These are phyloP conservation scores for Trichomycterus rosablanca DNA, from an alignment of 2,113 vertebrate species.

Conservation along the genomic window DNA sequence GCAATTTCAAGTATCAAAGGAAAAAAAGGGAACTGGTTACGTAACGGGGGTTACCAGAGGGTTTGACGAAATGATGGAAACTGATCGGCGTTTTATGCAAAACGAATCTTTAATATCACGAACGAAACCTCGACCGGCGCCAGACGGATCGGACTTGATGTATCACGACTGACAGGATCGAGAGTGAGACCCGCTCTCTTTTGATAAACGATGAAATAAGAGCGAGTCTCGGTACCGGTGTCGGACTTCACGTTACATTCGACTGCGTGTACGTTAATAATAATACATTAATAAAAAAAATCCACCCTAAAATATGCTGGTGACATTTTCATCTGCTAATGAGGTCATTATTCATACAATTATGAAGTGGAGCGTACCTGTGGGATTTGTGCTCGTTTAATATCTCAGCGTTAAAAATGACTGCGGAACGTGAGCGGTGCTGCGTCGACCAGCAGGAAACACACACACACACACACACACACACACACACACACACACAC, in stretches of 20 bases:
- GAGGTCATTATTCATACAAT: conserved; percentile 12
- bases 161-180: no score
- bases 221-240: not conserved
- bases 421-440: conserved; percentile 22
- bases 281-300: not conserved
- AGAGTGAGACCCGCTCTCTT: not conserved
- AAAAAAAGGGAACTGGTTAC: no score
- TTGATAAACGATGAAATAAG: not conserved
- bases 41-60: no score
- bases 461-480: conserved; percentile 15
- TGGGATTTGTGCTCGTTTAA: conserved; percentile 30
- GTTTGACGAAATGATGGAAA: no score
- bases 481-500: conserved; percentile 2
- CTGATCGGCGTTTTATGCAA: no score
- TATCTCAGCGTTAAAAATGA: conserved; percentile 44
- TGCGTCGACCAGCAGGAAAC: not conserved
- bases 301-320: not conserved
- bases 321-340: conserved; percentile 22
- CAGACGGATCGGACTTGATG: no score
- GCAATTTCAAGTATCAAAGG: no score
- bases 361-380: conserved; percentile 16
- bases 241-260: not conserved
- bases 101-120: no score
- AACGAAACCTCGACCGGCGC: no score
- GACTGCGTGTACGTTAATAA: not conserved